A percentile compares a stretch with the other conserved stretches of the same genome.
These are phyloP conservation scores for Remorina albescens DNA, from an alignment of 2,797 vertebrate genomes.

Conservation along the genomic window DNA sequence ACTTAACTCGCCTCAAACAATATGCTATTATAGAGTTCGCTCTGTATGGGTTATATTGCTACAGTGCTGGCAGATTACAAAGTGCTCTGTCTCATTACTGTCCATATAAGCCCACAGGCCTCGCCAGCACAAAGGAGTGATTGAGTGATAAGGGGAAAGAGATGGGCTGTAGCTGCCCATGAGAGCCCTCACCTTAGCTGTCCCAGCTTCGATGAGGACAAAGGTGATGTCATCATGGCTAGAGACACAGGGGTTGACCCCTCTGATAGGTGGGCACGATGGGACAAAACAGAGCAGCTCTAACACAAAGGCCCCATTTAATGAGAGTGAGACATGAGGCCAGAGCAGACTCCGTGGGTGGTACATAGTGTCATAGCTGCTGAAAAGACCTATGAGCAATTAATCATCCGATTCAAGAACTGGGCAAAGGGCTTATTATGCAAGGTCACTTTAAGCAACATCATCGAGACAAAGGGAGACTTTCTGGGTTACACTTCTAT, in stretches of 20 bases:
- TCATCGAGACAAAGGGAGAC: slow-evolving; percentile 59
- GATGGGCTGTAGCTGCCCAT: slow-evolving; percentile 71
- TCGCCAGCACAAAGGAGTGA: slow-evolving; percentile 81
- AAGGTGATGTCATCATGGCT: slow-evolving; percentile 84
- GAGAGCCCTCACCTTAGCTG: slow-evolving; percentile 83
- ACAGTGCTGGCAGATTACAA: slow-evolving; percentile 78
- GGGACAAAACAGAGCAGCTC: slow-evolving; percentile 79
- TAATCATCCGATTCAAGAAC: slow-evolving; percentile 77
- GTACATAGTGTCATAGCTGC: slow-evolving; percentile 83
- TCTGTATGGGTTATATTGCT: slow-evolving; percentile 82
- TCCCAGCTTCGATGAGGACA: slow-evolving; percentile 71
- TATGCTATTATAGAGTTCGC: slow-evolving; percentile 83
- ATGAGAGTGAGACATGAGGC: slow-evolving; percentile 83
- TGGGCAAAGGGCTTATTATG: slow-evolving; percentile 80
- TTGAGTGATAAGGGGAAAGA: slow-evolving; percentile 80
- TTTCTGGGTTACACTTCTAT: slow-evolving; percentile 77
- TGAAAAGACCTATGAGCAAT: slow-evolving; percentile 79
- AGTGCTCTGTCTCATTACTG: slow-evolving; percentile 82
- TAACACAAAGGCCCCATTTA: slow-evolving; percentile 82
- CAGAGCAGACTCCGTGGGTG: slow-evolving; percentile 80
- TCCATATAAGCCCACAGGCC: slow-evolving; percentile 76
- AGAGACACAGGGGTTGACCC: slow-evolving; percentile 76
- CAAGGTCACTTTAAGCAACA: slow-evolving; percentile 77
- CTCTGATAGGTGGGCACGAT: slow-evolving; percentile 78
- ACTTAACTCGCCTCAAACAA: slow-evolving; percentile 82